These are phyloP conservation scores for Harpalus rufipes DNA, from an alignment of 2,888 invertebrate genomes.

Conservation along the genomic window DNA sequence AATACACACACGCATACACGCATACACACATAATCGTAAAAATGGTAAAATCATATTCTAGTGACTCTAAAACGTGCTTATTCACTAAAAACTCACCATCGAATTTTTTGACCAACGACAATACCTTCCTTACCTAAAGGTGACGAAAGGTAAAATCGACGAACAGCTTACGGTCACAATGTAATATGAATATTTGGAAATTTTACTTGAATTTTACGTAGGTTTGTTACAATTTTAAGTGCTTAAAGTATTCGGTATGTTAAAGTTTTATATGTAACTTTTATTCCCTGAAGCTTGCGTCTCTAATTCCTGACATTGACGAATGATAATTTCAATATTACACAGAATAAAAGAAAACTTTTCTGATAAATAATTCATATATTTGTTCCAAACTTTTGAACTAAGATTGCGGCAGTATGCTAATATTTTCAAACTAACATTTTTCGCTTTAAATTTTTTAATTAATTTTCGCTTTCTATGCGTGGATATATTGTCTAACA, in stretches of 20 bases:
- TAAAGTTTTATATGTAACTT: not conserved
- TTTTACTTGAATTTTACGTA: too few species aligned
- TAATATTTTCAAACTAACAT: not conserved
- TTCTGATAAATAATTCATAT: slow-evolving; percentile 7
- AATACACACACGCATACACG: too few species aligned
- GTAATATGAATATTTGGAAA: too few species aligned
- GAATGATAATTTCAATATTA: not conserved
- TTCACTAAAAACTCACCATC: too few species aligned
- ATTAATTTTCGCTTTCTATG: not conserved
- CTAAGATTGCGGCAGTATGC: not conserved
- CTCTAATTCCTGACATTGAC: not conserved
- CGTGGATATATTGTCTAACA: not conserved
- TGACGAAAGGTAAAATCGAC: too few species aligned
- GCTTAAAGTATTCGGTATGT: not conserved
- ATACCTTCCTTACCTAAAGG: too few species aligned
- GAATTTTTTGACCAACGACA: too few species aligned
- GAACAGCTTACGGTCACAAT: too few species aligned
- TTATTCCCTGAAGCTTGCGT: not conserved
- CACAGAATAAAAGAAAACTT: slow-evolving; percentile 3
- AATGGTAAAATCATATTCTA: too few species aligned
- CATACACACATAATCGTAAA: too few species aligned
- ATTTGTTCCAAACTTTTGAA: not conserved
- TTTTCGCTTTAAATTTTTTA: not conserved
- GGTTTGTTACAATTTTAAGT: too few species aligned
- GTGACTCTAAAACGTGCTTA: too few species aligned